Conservation (phyloP, 2,888 invertebrate genomes). For the Pocota personata region DNA sequence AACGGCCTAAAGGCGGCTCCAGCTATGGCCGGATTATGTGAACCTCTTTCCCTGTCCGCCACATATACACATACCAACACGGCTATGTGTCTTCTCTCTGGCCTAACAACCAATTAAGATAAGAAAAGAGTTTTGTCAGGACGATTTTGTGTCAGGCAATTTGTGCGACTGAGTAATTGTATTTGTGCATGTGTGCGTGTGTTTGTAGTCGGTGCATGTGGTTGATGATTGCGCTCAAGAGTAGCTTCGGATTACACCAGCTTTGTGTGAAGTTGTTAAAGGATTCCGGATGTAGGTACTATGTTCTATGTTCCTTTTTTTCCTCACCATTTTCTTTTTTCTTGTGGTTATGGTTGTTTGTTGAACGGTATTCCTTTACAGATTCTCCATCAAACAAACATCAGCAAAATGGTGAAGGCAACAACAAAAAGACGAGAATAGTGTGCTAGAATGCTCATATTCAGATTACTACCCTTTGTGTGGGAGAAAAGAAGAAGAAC, state of each 20-base stretch:
- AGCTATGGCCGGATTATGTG: slow-evolving; percentile 66
- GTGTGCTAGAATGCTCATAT: slow-evolving; percentile 51
- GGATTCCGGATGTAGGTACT: slow-evolving; percentile 57
- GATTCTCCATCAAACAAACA: slow-evolving; percentile 58
- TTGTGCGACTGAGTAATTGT: slow-evolving; percentile 71
- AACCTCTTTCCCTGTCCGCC: slow-evolving; percentile 56
- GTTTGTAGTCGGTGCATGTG: slow-evolving; percentile 44
- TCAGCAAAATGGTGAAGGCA: slow-evolving; percentile 47
- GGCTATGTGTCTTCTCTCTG: slow-evolving; percentile 1
- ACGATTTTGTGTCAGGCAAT: slow-evolving; percentile 74
- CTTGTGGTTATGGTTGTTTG: slow-evolving; percentile 62
- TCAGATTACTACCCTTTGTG: slow-evolving; percentile 68
- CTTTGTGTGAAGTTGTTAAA: slow-evolving; percentile 73
- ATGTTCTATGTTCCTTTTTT: slow-evolving; percentile 10
- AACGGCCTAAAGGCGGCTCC: slow-evolving; percentile 62
- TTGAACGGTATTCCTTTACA: slow-evolving; percentile 58
- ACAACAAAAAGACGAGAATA: background rate
- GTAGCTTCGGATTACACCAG: slow-evolving; percentile 70
- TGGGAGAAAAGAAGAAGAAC: background rate
- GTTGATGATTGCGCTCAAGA: slow-evolving; percentile 67
- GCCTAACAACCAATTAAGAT: slow-evolving; percentile 73
- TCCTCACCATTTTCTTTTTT: slow-evolving; percentile 42
- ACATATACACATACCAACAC: background rate
- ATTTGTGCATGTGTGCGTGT: background rate
- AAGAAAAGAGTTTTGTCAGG: slow-evolving; percentile 74